These are phyloP conservation scores for Brevimyrus niger DNA, from an alignment of 2,113 vertebrate genomes.

Conservation along the genomic window DNA sequence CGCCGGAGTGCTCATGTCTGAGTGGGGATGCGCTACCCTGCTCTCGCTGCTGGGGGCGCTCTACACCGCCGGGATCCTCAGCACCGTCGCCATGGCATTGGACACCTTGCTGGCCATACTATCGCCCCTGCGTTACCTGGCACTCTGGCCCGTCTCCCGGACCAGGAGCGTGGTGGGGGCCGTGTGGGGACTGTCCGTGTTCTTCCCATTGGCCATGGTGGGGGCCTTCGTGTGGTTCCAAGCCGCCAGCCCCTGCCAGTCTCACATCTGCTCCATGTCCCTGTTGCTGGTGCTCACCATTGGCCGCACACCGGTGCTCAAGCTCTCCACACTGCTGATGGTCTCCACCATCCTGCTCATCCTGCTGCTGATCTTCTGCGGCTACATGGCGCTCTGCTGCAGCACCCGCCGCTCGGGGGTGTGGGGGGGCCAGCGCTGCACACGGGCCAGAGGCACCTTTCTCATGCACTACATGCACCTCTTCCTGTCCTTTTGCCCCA, in stretches of 20 bases:
- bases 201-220: constrained; percentile 52
- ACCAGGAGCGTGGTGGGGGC: constrained; percentile 47
- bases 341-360: constrained; percentile 48
- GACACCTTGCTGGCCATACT: constrained; percentile 64
- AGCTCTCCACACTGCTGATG: constrained; percentile 58
- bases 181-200: constrained; percentile 49
- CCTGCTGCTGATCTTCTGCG: constrained; percentile 56
- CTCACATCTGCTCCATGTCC: constrained; percentile 54
- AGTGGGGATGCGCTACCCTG: constrained; percentile 51
- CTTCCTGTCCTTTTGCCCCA: constrained; percentile 63
- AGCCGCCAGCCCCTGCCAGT: constrained; percentile 35
- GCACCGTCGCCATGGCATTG: constrained; percentile 57
- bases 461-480: constrained; percentile 66
- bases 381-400: constrained; percentile 59
- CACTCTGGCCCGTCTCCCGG: constrained; percentile 51
- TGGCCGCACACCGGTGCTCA: constrained; percentile 49
- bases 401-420: constrained; percentile 58
- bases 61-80: constrained; percentile 62
- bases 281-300: constrained; percentile 56
- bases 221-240: constrained; percentile 50
- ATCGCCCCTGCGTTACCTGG: constrained; percentile 57
- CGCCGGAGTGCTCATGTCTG: constrained; percentile 41
- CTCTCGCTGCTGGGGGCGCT: constrained; percentile 54
- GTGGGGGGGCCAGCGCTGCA: constrained; percentile 51
- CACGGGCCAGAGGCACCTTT: constrained; percentile 65